Evolutionary conservation across 2,888 invertebrate species (phyloP).

Genomic region (Sipunculus nudus): DNA sequence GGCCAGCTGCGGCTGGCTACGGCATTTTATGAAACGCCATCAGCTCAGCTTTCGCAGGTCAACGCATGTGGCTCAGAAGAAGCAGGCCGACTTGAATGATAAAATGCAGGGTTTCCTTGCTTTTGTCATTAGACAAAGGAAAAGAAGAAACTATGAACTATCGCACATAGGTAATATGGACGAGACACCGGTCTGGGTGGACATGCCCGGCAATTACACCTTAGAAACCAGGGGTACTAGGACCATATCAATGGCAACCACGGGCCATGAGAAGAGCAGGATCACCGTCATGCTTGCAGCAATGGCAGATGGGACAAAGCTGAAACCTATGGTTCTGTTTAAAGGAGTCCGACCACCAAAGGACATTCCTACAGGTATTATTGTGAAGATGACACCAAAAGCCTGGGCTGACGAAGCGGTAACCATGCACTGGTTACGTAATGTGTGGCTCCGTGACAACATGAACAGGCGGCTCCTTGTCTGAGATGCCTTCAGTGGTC

Average conservation of each 20-base stretch:
- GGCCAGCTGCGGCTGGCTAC: constrained; percentile 1
- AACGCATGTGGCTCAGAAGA: constrained; percentile 3
- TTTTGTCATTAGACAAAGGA: neutral
- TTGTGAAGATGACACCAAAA: constrained; percentile 2
- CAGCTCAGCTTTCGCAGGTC: neutral
- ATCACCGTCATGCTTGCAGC: neutral
- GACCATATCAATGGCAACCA: neutral
- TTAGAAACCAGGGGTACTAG: neutral
- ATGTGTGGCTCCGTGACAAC: neutral
- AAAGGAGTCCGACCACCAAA: neutral
- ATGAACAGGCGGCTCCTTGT: neutral
- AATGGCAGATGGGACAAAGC: constrained; percentile 6
- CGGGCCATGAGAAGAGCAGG: constrained; percentile 4
- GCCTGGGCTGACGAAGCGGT: neutral
- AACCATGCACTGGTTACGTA: neutral
- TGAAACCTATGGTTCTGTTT: neutral
- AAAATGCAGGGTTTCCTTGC: neutral
- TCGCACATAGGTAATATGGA: constrained; percentile 1
- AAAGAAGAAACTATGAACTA: neutral
- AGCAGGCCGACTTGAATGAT: too few species aligned
- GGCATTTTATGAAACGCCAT: constrained; percentile 1
- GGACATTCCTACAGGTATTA: constrained; percentile 2
- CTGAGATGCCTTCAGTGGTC: constrained; percentile 3
- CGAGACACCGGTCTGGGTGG: constrained; percentile 5
- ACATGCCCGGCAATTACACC: constrained; percentile 4